phyloP scores from a whole-genome alignment of 2,113 vertebrate species.

The Bungarus multicinctus region DNA sequence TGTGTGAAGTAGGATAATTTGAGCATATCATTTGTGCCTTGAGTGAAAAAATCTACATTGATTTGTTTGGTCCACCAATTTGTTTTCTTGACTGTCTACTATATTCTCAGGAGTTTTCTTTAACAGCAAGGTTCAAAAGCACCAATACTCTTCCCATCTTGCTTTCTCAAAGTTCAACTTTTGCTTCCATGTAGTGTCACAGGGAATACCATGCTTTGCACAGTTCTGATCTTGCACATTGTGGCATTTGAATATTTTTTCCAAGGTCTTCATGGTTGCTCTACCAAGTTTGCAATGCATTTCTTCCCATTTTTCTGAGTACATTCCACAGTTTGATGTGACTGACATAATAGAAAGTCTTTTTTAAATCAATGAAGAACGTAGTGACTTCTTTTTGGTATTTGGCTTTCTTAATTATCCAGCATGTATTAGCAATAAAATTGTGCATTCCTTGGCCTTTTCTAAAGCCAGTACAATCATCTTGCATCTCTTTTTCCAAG shows the following conservation, averaged over 20 bases:
- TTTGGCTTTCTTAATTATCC: background rate
- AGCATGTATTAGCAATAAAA: background rate
- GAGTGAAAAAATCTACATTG: background rate
- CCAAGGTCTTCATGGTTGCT: background rate
- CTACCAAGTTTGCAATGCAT: background rate
- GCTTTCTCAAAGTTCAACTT: background rate
- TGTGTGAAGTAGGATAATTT: background rate
- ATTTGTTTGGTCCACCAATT: background rate
- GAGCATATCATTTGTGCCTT: background rate
- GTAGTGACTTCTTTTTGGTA: background rate
- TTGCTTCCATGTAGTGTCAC: background rate
- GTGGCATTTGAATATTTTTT: background rate
- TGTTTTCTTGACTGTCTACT: background rate
- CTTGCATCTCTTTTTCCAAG: background rate
- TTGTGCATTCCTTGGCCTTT: background rate
- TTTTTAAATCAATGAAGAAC: background rate
- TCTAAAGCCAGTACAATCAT: background rate
- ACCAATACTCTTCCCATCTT: background rate
- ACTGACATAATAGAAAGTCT: background rate
- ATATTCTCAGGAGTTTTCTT: background rate
- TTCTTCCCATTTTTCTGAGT: background rate
- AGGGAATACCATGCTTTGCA: background rate
- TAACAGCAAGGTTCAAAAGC: background rate
- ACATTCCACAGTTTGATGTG: background rate
- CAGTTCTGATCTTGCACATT: background rate